Conservation (phyloP, 2,888 invertebrate species). For the Drosophila emarginata region DNA sequence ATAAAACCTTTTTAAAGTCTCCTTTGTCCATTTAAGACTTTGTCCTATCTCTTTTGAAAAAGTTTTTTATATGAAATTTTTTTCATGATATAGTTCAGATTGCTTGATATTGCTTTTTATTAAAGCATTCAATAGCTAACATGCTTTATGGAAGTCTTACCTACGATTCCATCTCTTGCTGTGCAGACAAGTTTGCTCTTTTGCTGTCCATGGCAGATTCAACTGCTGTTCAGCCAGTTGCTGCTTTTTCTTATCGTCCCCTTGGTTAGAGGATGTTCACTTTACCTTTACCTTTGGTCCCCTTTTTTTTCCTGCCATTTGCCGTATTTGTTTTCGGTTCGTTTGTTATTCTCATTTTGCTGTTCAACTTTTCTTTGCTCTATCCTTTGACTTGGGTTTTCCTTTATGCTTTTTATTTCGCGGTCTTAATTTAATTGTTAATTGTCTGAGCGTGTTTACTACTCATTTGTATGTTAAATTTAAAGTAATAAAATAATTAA, state of each 20-base stretch:
- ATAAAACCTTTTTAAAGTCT: no score
- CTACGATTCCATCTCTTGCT: neutral
- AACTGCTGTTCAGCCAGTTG: slow-evolving; percentile 16
- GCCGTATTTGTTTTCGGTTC: neutral
- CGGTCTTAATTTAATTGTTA: slow-evolving; percentile 54
- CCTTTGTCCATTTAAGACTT: no score
- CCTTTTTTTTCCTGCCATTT: neutral
- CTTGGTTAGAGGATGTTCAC: slow-evolving; percentile 24
- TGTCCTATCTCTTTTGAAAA: neutral
- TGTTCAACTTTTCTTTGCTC: neutral
- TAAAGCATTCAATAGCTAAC: neutral
- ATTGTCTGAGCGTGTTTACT: slow-evolving; percentile 68
- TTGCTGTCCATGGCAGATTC: slow-evolving; percentile 44
- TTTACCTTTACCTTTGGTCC: slow-evolving; percentile 12
- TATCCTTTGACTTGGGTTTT: neutral
- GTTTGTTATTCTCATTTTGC: neutral
- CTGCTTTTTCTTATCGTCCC: slow-evolving; percentile 7
- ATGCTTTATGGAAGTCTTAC: neutral
- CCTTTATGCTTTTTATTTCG: slow-evolving; percentile 40
- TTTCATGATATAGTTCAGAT: neutral
- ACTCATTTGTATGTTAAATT: slow-evolving; percentile 67
- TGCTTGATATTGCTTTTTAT: neutral
- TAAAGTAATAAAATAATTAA: slow-evolving; percentile 77
- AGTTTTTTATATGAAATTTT: no score
- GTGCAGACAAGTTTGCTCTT: neutral